Evolutionary conservation across 2,113 vertebrate genomes (phyloP).

Genomic region (Pan paniscus): DNA sequence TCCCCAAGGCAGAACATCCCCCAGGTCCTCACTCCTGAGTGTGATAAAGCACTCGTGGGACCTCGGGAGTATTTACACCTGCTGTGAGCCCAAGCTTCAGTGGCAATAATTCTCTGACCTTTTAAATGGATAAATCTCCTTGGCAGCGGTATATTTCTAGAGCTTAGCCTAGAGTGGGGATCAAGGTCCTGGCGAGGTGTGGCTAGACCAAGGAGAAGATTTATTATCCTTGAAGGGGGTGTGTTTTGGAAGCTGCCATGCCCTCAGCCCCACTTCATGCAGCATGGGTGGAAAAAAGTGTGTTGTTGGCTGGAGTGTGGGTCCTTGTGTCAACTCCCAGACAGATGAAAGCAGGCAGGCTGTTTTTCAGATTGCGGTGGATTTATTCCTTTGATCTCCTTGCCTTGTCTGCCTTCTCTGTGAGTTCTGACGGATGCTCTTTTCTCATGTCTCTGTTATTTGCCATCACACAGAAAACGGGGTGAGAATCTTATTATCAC

Average conservation of each 20-base stretch:
- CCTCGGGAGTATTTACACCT: not conserved
- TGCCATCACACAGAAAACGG: fast-evolving
- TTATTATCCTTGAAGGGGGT: not conserved
- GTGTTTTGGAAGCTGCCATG: not conserved
- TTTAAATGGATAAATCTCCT: conserved; percentile 48
- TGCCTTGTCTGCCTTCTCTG: not conserved
- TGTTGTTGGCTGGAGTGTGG: not conserved
- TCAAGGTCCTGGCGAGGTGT: not conserved
- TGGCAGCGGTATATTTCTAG: conserved; percentile 20
- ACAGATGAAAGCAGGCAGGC: not conserved
- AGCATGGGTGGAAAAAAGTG: not conserved
- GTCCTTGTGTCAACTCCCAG: not conserved
- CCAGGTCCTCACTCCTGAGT: not conserved
- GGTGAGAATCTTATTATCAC: not conserved
- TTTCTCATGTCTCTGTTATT: not conserved
- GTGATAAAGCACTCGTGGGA: not conserved
- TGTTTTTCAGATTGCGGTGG: not conserved
- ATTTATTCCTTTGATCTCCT: conserved; percentile 34
- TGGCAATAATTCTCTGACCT: conserved; percentile 60
- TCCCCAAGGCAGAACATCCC: not conserved
- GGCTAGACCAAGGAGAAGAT: not conserved
- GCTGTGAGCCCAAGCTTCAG: not conserved
- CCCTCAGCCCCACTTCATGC: fast-evolving
- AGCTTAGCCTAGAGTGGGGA: not conserved
- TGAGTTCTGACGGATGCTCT: not conserved